These are phyloP conservation scores for Drosophila lutescens DNA, from an alignment of 2,888 invertebrate species.

Conservation along the genomic window DNA sequence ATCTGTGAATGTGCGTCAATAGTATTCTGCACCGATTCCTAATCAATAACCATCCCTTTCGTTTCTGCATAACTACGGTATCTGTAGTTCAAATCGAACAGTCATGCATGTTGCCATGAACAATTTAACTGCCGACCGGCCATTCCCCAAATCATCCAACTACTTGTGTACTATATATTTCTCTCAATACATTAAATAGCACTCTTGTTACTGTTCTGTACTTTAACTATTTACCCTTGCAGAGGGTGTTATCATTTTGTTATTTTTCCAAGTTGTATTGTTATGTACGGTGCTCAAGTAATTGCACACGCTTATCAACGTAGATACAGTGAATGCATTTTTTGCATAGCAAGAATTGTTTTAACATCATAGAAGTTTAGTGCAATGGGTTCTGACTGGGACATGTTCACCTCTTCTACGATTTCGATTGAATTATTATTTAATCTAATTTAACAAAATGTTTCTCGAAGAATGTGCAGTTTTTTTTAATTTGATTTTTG, in stretches of 20 bases:
- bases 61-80: slow-evolving; percentile 34
- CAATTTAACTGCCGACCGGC: slow-evolving; percentile 20
- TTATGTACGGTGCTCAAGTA: slow-evolving; percentile 5
- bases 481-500: too few species aligned
- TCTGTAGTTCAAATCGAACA: slow-evolving; percentile 48
- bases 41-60: slow-evolving; percentile 32
- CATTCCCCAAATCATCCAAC: slow-evolving; percentile 42
- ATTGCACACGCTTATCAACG: slow-evolving; percentile 23
- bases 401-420: slow-evolving; percentile 2
- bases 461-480: too few species aligned
- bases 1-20: slow-evolving; percentile 56
- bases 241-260: background rate
- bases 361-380: slow-evolving; percentile 13
- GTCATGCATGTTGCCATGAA: slow-evolving; percentile 64
- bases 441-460: too few species aligned
- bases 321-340: slow-evolving; percentile 35
- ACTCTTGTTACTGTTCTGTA: slow-evolving; percentile 20
- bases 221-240: too few species aligned
- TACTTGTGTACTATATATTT: slow-evolving; percentile 18
- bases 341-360: slow-evolving; percentile 7
- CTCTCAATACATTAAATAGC: slow-evolving; percentile 22
- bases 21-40: slow-evolving; percentile 62
- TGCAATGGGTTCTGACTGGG: slow-evolving; percentile 14
- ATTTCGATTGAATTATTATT: background rate
- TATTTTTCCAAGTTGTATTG: slow-evolving; percentile 2